Evolutionary conservation across 2,113 vertebrate genomes (phyloP).

Genomic region (Odontesthes bonariensis): DNA sequence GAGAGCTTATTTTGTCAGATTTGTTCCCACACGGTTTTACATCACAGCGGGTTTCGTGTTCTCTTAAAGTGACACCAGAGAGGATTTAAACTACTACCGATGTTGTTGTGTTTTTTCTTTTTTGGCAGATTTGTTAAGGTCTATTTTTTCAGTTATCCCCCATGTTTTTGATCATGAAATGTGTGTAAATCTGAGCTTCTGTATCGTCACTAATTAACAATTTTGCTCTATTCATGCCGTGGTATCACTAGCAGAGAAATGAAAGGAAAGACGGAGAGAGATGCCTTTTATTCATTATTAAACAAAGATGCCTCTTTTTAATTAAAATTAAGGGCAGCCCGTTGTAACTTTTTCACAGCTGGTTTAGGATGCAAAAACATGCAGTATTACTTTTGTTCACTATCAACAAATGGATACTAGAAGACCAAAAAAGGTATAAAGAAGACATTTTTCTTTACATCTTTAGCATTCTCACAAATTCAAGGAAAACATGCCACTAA

Average conservation of each 20-base stretch:
- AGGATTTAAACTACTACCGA: not conserved
- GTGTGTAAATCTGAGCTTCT: slow-evolving; percentile 23
- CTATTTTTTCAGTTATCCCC: not conserved
- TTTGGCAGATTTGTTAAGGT: slow-evolving; percentile 21
- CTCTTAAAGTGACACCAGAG: not conserved
- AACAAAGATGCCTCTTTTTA: not conserved
- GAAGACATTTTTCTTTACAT: not conserved
- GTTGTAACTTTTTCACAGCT: not conserved
- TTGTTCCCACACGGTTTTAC: not conserved
- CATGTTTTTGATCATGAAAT: slow-evolving; percentile 21
- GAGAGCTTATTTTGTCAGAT: not conserved
- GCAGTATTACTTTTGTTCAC: not conserved
- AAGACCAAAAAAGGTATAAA: not conserved
- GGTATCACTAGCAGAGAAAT: slow-evolving; percentile 13
- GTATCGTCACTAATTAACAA: slow-evolving; percentile 29
- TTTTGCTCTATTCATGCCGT: slow-evolving; percentile 13
- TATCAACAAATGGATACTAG: not conserved
- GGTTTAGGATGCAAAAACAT: not conserved
- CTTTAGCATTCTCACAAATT: not conserved
- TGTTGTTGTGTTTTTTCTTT: slow-evolving; percentile 1
- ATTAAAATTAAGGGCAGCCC: not conserved
- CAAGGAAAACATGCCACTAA: not conserved
- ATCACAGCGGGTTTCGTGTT: not conserved
- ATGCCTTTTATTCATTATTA: slow-evolving; percentile 4
- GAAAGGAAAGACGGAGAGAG: not conserved